Base-by-base conservation (phyloP, 1,140 invertebrate species). In the Drosophila mayri region DNA sequence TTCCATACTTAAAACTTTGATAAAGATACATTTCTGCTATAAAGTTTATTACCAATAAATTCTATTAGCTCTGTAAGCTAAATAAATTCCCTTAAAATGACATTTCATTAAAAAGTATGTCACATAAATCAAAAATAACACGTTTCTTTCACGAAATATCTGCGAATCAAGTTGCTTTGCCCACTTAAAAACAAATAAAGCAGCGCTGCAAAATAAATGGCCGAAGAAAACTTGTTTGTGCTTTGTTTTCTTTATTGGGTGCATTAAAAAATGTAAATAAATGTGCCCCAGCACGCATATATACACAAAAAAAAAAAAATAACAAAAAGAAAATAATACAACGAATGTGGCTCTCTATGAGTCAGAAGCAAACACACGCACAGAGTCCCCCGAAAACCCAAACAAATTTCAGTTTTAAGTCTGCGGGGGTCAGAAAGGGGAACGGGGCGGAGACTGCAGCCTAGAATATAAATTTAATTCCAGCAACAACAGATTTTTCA, bases 201-300 rank as follows among this genome's bases (percentile, higher is more conserved):
- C 58, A 71, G 43, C 12, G 47, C 52, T 63, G 46, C 25, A 60
- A 74, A 62, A 80, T 81, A 75, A 80, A 74, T 75, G 49, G n/a
- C 14, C 30, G 11, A 58, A 25, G 25, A 57, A 60, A 72, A 74
- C 60, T 64, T 75, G 60, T 75, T 75, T 75, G 72, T 20, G 41
- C 47, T 76, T 67, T 73, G 71, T 80, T 85, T 73, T 84, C 47
- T 81, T 81, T 66, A 59, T 62, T 61, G 58, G 49, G 74, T 85
- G 78, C 78, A 86, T 85, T 85, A 74, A 81, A 81, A 86, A 86
- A 86, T 86, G 78, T 86, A 84, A 80, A 85, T 84, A 84, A 85
- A 84, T 77, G 72, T 68, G 44, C 43, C 62, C 47, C 58, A 38
- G 49, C 70, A 67, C 80, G 57, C 80, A 83, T 52, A 61, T 55